Percentiles rank a stretch among this genome's conserved stretches.
These are phyloP conservation scores for Nomia melanderi DNA, from an alignment of 1,140 invertebrate species.

Conservation along the genomic window DNA sequence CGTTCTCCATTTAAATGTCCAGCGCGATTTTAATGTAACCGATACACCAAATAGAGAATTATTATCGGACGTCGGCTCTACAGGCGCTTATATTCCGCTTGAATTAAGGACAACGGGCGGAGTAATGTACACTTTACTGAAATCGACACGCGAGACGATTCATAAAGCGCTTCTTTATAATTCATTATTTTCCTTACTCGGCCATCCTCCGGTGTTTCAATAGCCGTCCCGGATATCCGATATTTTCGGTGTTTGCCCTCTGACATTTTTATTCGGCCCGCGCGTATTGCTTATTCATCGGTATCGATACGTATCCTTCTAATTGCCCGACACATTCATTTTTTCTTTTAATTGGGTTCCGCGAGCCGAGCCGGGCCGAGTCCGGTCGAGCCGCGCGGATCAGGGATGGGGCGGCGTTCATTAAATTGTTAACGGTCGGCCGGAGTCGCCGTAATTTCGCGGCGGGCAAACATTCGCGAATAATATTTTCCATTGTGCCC, in stretches of 20 bases:
- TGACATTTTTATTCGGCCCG: slow-evolving; percentile 5
- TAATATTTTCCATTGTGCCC: background rate
- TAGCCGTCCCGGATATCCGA: background rate
- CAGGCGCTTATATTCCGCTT: too few relatives aligned
- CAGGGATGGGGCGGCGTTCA: too few relatives aligned
- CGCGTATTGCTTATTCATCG: slow-evolving; percentile 15
- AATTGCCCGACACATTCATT: slow-evolving; percentile 11
- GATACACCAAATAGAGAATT: too few relatives aligned
- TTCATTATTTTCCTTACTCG: background rate
- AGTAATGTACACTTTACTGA: too few relatives aligned
- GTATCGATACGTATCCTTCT: background rate
- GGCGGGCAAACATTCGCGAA: background rate
- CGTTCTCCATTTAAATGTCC: too few relatives aligned
- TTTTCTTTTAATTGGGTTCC: slow-evolving; percentile 11
- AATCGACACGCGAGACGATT: too few relatives aligned
- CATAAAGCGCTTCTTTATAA: too few relatives aligned
- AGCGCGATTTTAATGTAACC: too few relatives aligned
- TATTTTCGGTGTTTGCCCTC: background rate
- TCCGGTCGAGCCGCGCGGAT: too few relatives aligned
- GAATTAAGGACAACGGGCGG: too few relatives aligned
- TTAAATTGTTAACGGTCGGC: slow-evolving; percentile 2
- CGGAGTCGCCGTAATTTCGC: background rate
- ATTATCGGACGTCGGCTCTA: too few relatives aligned
- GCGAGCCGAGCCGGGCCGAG: background rate
- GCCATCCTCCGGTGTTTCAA: background rate